Evolutionary conservation across 1,140 invertebrate species (phyloP), one percentile per base, ranked within the genome.

Genomic region (Globodera rostochiensis): DNA sequence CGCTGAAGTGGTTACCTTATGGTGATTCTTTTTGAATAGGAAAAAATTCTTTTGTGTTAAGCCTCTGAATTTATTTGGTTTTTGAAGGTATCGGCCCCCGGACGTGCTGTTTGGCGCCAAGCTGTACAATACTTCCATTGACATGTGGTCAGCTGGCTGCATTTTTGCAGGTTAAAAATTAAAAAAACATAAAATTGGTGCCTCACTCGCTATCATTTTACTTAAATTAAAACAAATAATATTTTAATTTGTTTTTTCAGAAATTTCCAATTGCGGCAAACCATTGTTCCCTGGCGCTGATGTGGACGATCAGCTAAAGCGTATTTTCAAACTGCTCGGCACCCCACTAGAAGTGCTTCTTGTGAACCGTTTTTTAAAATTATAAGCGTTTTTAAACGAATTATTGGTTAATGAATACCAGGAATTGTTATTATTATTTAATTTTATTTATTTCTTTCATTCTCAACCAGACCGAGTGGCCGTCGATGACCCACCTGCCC

Each of bases 131-230:
- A 98, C 96, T 2, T 98, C 96, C 57, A 99, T 99, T 89, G 98
- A 99, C 90, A 98, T 98, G 95, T 99, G 98, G 98, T 98, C 96
- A 64, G 97, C 97, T 60, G 98, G 97, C n/a, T 99, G 97, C 90
- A 99, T 99, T 91, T 98, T 99, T 93, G 97, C 97, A 85, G 94
- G 94, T 94, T 89, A 86, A 77, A 80, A 64, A 50, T n/a, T 0
- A 25, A 25, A 25, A 25, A 25, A 25, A 25, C 25, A 25, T 25
- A 25, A 25, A 25, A 25, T 25, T 25, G 25, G 25, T 25, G 25
- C 25, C 25, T 25, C n/a, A n/a, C n/a, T n/a, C n/a, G n/a, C n/a
- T n/a, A n/a, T n/a, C n/a, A n/a, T n/a, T n/a, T n/a, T n/a, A n/a
- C n/a, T n/a, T n/a, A n/a, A n/a, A n/a, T n/a, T n/a, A n/a, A n/a